These are phyloP conservation scores for Sphenodon punctatus DNA, from an alignment of 2,797 vertebrate genomes.

Conservation along the genomic window DNA sequence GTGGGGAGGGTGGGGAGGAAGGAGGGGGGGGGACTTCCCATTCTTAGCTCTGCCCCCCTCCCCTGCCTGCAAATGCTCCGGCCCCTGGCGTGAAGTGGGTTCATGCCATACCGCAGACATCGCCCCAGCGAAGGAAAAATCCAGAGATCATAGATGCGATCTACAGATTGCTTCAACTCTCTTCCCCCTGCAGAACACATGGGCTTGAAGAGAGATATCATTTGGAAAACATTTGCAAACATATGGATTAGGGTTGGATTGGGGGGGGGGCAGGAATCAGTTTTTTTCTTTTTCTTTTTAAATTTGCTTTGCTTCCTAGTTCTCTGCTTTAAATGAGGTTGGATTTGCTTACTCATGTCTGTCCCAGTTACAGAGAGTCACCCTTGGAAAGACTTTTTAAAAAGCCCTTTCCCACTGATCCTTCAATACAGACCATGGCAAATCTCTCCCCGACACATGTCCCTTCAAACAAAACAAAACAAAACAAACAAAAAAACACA, in stretches of 20 bases:
- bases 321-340: constrained; percentile 63
- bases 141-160: constrained; percentile 45
- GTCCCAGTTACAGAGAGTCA: constrained; percentile 28
- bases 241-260: constrained; percentile 86
- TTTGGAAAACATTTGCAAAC: constrained; percentile 83
- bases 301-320: constrained; percentile 79
- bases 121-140: constrained; percentile 69
- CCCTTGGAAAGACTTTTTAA: too few relatives aligned
- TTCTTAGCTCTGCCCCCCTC: constrained; percentile 45
- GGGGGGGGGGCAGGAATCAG: too few relatives aligned
- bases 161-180: constrained; percentile 43
- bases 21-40: constrained; percentile 37
- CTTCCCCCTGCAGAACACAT: constrained; percentile 51
- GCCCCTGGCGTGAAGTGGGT: constrained; percentile 53
- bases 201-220: constrained; percentile 63
- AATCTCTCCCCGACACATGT: constrained; percentile 43
- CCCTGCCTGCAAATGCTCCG: constrained; percentile 49
- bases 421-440: constrained; percentile 47
- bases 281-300: too few relatives aligned
- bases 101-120: constrained; percentile 57
- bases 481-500: too few relatives aligned
- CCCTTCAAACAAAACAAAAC: constrained; percentile 57
- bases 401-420: too few relatives aligned
- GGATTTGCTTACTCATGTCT: background rate
- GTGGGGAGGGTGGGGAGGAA: constrained; percentile 48